Percentiles rank a stretch among this genome's conserved stretches.
These are phyloP conservation scores for Pseudachorutes palmiensis DNA, from an alignment of 1,140 invertebrate species.

Conservation along the genomic window DNA sequence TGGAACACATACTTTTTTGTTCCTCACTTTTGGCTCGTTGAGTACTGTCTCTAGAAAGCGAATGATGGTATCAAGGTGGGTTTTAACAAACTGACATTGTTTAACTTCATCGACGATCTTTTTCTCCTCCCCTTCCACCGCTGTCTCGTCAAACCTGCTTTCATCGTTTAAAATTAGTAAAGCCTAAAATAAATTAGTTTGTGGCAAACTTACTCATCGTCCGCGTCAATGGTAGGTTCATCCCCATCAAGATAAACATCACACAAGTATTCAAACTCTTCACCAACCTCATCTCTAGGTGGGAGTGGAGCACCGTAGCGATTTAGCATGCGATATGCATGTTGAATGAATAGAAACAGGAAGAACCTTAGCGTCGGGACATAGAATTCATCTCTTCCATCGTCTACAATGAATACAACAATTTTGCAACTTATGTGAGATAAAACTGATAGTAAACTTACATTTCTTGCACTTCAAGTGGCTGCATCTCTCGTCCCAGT, in stretches of 20 bases:
- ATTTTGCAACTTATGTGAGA: background rate
- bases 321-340: background rate
- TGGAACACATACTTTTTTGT: too few relatives aligned
- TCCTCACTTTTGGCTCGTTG: background rate
- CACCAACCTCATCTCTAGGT: background rate
- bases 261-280: too few relatives aligned
- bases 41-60: background rate
- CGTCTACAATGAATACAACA: background rate
- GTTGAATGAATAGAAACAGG: conserved; percentile 6
- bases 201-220: too few relatives aligned
- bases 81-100: background rate
- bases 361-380: background rate
- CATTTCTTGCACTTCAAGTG: background rate
- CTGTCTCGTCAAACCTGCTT: background rate
- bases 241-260: too few relatives aligned
- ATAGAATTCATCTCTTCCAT: background rate
- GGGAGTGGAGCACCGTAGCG: background rate
- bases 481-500: background rate
- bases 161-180: background rate
- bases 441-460: too few relatives aligned
- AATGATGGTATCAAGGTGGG: background rate
- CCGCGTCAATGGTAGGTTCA: too few relatives aligned
- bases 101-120: background rate
- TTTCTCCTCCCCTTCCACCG: background rate
- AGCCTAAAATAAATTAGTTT: background rate